A percentile compares a stretch with the other conserved stretches of the same genome.
Conservation (phyloP, 2,113 vertebrate genomes). For the Stegastes partitus region DNA sequence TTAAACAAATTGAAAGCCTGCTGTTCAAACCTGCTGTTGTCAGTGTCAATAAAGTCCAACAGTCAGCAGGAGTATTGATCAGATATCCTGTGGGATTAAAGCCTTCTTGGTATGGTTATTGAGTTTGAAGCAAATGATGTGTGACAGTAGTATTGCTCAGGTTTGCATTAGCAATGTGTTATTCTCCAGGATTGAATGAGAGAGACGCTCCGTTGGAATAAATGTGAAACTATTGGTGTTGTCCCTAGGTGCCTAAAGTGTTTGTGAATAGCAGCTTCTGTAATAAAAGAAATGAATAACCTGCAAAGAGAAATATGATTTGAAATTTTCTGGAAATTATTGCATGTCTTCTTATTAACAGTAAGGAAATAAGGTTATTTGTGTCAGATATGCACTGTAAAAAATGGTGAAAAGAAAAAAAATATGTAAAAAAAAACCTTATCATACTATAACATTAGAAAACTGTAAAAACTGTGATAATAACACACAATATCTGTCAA, state of each 20-base stretch:
- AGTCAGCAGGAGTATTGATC: slow-evolving; percentile 55
- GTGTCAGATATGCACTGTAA: too few relatives aligned
- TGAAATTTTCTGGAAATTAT: neutral
- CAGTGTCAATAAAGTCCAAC: slow-evolving; percentile 34
- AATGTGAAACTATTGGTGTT: slow-evolving; percentile 17
- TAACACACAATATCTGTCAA: too few relatives aligned
- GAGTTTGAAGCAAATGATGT: slow-evolving; percentile 38
- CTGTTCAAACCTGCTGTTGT: slow-evolving; percentile 34
- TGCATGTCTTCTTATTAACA: neutral
- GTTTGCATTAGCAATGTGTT: slow-evolving; percentile 10
- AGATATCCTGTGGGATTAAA: slow-evolving; percentile 35
- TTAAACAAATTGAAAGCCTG: slow-evolving; percentile 53
- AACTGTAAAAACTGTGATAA: too few relatives aligned
- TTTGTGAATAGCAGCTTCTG: slow-evolving; percentile 2
- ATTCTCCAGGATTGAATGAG: slow-evolving; percentile 21
- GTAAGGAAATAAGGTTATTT: neutral
- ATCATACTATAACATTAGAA: too few relatives aligned
- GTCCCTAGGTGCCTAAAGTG: slow-evolving; percentile 20
- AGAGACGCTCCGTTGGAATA: slow-evolving; percentile 25
- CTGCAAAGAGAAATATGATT: neutral
- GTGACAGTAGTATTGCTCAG: slow-evolving; percentile 19
- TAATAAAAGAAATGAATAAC: slow-evolving; percentile 9
- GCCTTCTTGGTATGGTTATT: slow-evolving; percentile 16
- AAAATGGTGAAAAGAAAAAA: neutral
- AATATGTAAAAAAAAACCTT: neutral